phyloP scores from a whole-genome alignment of 2,797 vertebrate species.

The Craterocephalus amniculus region DNA sequence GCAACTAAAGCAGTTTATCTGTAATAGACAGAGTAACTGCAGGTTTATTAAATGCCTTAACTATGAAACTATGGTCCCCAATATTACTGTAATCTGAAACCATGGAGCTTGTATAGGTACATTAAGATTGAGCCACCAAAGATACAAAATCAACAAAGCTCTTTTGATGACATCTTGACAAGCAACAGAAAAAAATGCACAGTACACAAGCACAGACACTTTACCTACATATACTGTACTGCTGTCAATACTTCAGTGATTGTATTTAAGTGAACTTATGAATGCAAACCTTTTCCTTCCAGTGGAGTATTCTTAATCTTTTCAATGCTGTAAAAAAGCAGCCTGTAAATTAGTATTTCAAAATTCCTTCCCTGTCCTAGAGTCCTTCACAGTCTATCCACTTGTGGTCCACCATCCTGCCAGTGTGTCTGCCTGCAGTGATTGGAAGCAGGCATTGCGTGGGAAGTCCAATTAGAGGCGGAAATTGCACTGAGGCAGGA shows the following conservation, averaged over 20 bases:
- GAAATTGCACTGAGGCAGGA: slow-evolving; percentile 87
- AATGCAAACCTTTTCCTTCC: slow-evolving; percentile 2
- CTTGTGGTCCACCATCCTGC: slow-evolving; percentile 37
- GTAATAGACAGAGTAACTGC: background rate
- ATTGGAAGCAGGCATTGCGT: slow-evolving; percentile 92
- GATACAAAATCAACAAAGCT: background rate
- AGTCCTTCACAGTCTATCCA: slow-evolving; percentile 32
- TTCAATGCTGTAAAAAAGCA: slow-evolving; percentile 14
- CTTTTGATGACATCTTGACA: background rate
- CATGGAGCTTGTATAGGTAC: background rate
- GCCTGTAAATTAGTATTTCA: slow-evolving; percentile 27
- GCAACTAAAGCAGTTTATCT: background rate
- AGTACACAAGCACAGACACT: background rate
- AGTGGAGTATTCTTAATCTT: background rate
- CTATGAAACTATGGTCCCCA: background rate
- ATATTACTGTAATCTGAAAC: background rate
- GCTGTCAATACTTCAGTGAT: background rate
- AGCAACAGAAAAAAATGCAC: background rate
- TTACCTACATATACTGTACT: background rate
- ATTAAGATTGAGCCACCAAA: background rate
- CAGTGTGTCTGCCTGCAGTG: slow-evolving; percentile 50
- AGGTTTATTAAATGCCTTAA: background rate
- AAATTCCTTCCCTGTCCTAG: slow-evolving; percentile 34
- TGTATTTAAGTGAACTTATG: background rate
- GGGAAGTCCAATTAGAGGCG: slow-evolving; percentile 94